A percentile compares a stretch with the other conserved stretches of the same genome.
Conservation (phyloP, 2,113 vertebrate species). For the Erythrolamprus reginae region DNA sequence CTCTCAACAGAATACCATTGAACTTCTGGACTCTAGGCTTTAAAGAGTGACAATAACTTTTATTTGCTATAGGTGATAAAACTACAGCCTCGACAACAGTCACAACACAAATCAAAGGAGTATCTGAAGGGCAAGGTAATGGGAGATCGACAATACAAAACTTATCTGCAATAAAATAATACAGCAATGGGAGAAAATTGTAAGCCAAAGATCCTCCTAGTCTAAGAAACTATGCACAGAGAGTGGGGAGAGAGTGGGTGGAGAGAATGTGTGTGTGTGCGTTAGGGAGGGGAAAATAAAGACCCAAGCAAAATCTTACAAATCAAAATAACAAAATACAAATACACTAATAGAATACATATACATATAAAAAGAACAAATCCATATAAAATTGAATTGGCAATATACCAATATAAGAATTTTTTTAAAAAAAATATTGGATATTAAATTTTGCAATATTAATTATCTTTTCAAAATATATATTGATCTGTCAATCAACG, state of each 20-base stretch:
- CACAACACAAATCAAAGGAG: constrained; percentile 64
- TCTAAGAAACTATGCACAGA: constrained; percentile 12
- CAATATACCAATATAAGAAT: neutral
- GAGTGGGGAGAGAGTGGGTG: too few relatives aligned
- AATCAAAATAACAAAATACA: neutral
- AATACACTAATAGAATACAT: neutral
- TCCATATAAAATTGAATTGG: neutral
- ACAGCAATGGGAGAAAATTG: constrained; percentile 54
- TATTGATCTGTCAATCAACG: neutral
- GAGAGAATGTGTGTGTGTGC: too few relatives aligned
- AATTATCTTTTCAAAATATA: neutral
- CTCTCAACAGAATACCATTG: constrained; percentile 57
- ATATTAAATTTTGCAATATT: neutral
- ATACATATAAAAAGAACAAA: neutral
- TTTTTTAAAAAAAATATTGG: neutral
- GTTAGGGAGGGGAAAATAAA: neutral
- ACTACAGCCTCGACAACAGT: constrained; percentile 62
- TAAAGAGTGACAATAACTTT: constrained; percentile 69
- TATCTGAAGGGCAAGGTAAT: constrained; percentile 63
- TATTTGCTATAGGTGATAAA: constrained; percentile 72
- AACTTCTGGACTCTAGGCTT: constrained; percentile 65
- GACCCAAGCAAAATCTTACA: neutral
- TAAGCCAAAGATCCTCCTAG: constrained; percentile 38
- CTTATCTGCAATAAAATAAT: constrained; percentile 51
- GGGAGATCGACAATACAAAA: constrained; percentile 47